Evolutionary conservation across 2,113 vertebrate genomes (phyloP).

Genomic region (Lasiurus cinereus): DNA sequence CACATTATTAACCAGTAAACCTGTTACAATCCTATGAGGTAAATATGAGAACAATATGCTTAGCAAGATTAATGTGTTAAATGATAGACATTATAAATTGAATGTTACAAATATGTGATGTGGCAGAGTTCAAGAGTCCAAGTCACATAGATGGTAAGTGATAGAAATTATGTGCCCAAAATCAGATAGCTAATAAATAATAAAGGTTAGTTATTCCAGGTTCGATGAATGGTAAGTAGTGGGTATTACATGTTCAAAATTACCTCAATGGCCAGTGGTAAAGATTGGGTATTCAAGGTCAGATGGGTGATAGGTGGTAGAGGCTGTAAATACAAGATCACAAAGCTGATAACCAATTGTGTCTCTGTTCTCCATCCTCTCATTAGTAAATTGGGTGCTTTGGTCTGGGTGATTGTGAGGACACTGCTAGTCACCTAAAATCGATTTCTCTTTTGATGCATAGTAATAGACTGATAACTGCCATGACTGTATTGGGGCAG

Average conservation of each 20-base stretch:
- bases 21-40: background rate
- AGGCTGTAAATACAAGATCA: background rate
- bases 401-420: background rate
- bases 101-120: background rate
- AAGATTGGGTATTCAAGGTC: background rate
- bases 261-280: background rate
- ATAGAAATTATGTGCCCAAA: background rate
- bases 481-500: background rate
- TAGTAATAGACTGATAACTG: background rate
- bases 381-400: background rate
- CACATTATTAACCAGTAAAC: too few relatives aligned
- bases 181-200: background rate
- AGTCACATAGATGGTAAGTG: background rate
- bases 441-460: background rate
- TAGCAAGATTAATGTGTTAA: background rate
- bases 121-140: background rate
- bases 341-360: background rate
- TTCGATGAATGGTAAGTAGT: background rate
- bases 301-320: background rate
- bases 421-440: background rate
- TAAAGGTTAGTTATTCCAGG: background rate
- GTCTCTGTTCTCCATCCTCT: background rate
- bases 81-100: background rate
- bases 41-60: background rate
- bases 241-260: background rate